Evolutionary conservation across 2,113 vertebrate species (phyloP).

Genomic region (Macrotus californicus): DNA sequence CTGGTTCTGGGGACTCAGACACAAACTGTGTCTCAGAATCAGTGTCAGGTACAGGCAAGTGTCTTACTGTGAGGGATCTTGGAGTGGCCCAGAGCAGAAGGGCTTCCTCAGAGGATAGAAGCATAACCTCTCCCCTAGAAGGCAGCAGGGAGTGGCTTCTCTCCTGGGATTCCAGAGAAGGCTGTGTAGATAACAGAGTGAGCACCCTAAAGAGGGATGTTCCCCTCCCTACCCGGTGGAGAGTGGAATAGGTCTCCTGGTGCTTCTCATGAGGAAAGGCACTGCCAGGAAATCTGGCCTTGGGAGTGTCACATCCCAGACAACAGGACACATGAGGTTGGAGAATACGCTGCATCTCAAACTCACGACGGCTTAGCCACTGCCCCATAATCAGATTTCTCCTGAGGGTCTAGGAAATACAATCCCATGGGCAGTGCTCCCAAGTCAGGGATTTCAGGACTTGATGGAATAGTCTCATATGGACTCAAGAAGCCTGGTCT

Average conservation of each 20-base stretch:
- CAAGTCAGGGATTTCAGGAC: neutral
- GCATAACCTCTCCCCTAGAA: neutral
- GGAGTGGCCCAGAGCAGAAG: neutral
- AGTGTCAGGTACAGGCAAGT: no score
- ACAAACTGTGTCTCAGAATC: fast-evolving
- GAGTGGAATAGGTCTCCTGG: neutral
- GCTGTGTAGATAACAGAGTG: neutral
- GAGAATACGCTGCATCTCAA: neutral
- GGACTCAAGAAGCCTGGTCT: neutral
- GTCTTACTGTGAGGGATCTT: no score
- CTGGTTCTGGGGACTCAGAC: neutral
- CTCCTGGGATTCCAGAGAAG: neutral
- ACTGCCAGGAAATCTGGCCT: neutral
- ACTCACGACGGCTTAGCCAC: neutral
- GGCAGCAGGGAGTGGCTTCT: fast-evolving
- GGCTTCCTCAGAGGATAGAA: neutral
- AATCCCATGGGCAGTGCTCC: neutral
- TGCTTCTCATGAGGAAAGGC: neutral
- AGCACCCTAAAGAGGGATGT: no score
- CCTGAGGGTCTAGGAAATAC: neutral
- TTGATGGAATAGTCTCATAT: neutral
- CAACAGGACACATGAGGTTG: neutral
- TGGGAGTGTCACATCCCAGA: neutral
- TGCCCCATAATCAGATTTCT: neutral
- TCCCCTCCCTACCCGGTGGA: neutral